Evolutionary conservation across 2,797 vertebrate genomes (phyloP).

Genomic region (Notamacropus eugenii): DNA sequence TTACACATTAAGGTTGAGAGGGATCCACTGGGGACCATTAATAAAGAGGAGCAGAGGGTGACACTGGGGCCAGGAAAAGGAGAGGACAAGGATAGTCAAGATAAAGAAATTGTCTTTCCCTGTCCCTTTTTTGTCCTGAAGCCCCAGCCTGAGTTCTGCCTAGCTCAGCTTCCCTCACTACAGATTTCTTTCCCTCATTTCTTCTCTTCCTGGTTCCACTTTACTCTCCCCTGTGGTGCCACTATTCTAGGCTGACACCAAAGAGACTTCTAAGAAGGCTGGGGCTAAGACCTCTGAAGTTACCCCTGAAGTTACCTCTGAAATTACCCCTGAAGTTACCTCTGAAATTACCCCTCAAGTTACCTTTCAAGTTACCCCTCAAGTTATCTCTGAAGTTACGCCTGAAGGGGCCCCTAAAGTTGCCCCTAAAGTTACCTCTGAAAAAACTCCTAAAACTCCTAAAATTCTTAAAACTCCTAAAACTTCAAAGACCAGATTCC

Average conservation of each 20-base stretch:
- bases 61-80: neutral
- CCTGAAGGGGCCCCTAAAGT: neutral
- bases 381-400: neutral
- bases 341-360: neutral
- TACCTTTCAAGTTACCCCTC: neutral
- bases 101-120: neutral
- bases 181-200: neutral
- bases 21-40: neutral
- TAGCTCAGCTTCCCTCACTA: neutral
- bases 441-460: neutral
- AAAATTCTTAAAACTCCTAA: neutral
- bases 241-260: neutral
- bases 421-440: too few relatives aligned
- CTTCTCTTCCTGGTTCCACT: neutral
- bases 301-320: neutral
- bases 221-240: neutral
- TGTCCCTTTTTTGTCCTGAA: neutral
- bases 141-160: neutral
- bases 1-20: neutral
- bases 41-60: neutral
- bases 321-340: neutral
- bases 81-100: neutral
- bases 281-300: neutral
- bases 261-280: neutral
- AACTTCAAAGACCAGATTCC: neutral